Percentiles rank a stretch among this genome's conserved stretches.
Conservation (phyloP, 1,140 invertebrate genomes). For the Tenebrio molitor region DNA sequence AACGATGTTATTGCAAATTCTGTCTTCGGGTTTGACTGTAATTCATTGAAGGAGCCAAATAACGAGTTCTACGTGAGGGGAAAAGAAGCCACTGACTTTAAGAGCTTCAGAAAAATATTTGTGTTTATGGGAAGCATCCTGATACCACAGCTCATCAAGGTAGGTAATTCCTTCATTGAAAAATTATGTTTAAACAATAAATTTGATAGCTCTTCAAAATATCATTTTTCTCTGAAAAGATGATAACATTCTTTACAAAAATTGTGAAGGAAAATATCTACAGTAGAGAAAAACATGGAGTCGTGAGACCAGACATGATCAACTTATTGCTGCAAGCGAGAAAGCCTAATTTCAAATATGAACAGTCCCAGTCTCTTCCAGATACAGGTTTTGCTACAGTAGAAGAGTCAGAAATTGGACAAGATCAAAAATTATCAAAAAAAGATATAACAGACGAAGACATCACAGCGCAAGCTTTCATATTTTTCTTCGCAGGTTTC, state of each 20-base stretch:
- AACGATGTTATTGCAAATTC: slow-evolving; percentile 38
- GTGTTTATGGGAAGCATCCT: not conserved
- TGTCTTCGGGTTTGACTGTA: slow-evolving; percentile 56
- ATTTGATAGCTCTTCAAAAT: not conserved
- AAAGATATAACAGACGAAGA: slow-evolving; percentile 49
- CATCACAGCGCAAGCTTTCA: slow-evolving; percentile 61
- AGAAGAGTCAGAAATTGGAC: slow-evolving; percentile 5
- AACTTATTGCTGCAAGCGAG: slow-evolving; percentile 66
- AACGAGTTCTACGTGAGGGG: slow-evolving; percentile 69
- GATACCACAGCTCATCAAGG: not conserved
- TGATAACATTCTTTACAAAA: not conserved
- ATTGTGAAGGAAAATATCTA: not conserved
- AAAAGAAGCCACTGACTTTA: slow-evolving; percentile 63
- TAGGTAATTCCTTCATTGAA: not conserved
- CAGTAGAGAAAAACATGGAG: slow-evolving; percentile 40
- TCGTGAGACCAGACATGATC: slow-evolving; percentile 67
- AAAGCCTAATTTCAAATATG: slow-evolving; percentile 60
- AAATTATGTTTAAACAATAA: not conserved
- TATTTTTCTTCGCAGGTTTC: slow-evolving; percentile 65
- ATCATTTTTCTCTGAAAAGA: not conserved
- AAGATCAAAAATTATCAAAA: not conserved
- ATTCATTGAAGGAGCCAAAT: slow-evolving; percentile 66
- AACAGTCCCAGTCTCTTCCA: slow-evolving; percentile 18
- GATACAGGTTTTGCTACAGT: slow-evolving; percentile 13
- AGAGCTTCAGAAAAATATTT: not conserved